Evolutionary conservation across 2,888 invertebrate species (phyloP).

Genomic region (Drosophila subsilvestris): DNA sequence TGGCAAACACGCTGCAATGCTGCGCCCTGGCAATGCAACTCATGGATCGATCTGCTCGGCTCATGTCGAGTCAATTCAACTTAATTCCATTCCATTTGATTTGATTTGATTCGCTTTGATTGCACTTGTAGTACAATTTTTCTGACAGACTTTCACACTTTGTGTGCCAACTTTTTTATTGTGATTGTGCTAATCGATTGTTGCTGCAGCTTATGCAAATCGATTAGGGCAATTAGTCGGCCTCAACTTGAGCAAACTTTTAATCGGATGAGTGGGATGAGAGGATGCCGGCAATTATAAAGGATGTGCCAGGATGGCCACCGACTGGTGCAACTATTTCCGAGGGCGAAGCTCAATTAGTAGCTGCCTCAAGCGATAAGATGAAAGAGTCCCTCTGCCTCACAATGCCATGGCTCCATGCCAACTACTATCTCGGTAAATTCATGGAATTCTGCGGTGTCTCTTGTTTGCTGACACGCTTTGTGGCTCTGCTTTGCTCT

Average conservation of each 20-base stretch:
- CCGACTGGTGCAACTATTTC: conserved; percentile 6
- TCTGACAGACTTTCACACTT: conserved; percentile 63
- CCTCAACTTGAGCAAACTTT: conserved; percentile 23
- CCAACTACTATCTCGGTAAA: neutral
- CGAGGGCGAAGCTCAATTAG: conserved; percentile 3
- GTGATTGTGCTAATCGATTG: conserved; percentile 53
- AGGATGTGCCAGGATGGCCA: neutral
- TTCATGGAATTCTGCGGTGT: conserved; percentile 14
- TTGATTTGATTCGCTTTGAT: conserved; percentile 44
- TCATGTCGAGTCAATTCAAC: conserved; percentile 34
- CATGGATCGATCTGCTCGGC: neutral
- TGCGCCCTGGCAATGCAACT: conserved; percentile 47
- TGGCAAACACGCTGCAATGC: conserved; percentile 58
- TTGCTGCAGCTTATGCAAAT: conserved; percentile 64
- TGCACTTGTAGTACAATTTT: conserved; percentile 33
- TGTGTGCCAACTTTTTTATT: conserved; percentile 45
- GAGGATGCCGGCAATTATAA: conserved; percentile 7
- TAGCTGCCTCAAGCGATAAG: conserved; percentile 5
- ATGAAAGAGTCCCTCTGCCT: neutral
- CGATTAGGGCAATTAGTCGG: conserved; percentile 49
- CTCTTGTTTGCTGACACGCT: conserved; percentile 17
- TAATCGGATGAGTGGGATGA: conserved; percentile 2
- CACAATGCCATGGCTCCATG: neutral
- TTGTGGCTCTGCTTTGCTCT: conserved; percentile 8
- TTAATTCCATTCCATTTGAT: conserved; percentile 50